phyloP scores from a whole-genome alignment of 2,888 invertebrate species.

The Xestobium rufovillosum region DNA sequence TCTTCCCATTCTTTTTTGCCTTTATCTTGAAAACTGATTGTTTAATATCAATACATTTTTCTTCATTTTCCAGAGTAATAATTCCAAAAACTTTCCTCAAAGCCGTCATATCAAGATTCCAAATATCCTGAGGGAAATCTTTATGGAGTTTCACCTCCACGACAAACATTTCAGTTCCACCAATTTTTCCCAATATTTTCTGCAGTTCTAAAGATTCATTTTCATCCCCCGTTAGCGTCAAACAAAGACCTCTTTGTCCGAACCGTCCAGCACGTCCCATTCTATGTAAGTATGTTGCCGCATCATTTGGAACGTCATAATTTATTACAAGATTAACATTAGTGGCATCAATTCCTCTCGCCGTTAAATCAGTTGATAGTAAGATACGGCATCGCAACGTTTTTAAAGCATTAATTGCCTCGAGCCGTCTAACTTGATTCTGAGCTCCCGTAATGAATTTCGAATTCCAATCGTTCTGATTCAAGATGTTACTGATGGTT shows the following conservation, averaged over 20 bases:
- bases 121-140: constrained; percentile 31
- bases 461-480: constrained; percentile 67
- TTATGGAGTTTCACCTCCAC: no score
- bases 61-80: constrained; percentile 17
- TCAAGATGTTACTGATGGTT: constrained; percentile 65
- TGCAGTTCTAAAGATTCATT: constrained; percentile 55
- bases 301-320: constrained; percentile 74
- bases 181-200: constrained; percentile 51
- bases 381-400: constrained; percentile 76
- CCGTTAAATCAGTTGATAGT: constrained; percentile 83
- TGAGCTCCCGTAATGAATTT: constrained; percentile 72
- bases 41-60: constrained; percentile 15
- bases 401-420: constrained; percentile 69
- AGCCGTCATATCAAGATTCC: constrained; percentile 27
- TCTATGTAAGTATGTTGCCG: constrained; percentile 84
- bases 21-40: constrained; percentile 21
- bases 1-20: constrained; percentile 5
- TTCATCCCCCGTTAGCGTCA: constrained; percentile 63
- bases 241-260: constrained; percentile 75
- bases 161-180: constrained; percentile 46
- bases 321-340: constrained; percentile 91
- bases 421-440: constrained; percentile 68
- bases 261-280: constrained; percentile 94
- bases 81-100: constrained; percentile 31
- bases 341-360: constrained; percentile 90